Evolutionary conservation across 1,140 invertebrate genomes (phyloP).

Genomic region (Euura lappo): DNA sequence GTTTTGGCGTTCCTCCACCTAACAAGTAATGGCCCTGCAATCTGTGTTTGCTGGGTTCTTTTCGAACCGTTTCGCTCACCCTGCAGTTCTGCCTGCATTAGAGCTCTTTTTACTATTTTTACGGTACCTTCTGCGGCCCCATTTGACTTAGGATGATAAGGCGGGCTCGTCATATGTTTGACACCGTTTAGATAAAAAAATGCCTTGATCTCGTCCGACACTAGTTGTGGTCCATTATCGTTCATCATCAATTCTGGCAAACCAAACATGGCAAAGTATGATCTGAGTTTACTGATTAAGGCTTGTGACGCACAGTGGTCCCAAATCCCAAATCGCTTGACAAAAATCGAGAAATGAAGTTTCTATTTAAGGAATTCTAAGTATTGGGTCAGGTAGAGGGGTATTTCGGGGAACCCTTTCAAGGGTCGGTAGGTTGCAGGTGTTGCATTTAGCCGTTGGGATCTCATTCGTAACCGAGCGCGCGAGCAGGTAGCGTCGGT

Average conservation of each 20-base stretch:
- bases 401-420: too few species aligned
- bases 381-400: too few species aligned
- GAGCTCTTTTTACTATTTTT: background rate
- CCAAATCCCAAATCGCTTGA: too few species aligned
- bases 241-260: slow-evolving; percentile 19
- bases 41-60: too few species aligned
- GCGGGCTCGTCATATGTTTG: background rate
- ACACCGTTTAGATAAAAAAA: slow-evolving; percentile 19
- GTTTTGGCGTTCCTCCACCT: too few species aligned
- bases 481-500: too few species aligned
- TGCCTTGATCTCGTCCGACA: slow-evolving; percentile 18
- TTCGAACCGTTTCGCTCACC: background rate
- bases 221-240: slow-evolving; percentile 25
- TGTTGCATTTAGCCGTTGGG: too few species aligned
- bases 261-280: slow-evolving; percentile 11
- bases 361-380: too few species aligned
- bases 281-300: slow-evolving; percentile 22
- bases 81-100: background rate
- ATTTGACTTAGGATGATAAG: slow-evolving; percentile 1
- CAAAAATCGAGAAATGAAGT: too few species aligned
- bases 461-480: too few species aligned
- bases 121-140: background rate
- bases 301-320: background rate
- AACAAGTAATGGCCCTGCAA: too few species aligned
- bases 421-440: too few species aligned